These are phyloP conservation scores for Siniperca undulata DNA, from an alignment of 2,797 vertebrate genomes.

Conservation along the genomic window DNA sequence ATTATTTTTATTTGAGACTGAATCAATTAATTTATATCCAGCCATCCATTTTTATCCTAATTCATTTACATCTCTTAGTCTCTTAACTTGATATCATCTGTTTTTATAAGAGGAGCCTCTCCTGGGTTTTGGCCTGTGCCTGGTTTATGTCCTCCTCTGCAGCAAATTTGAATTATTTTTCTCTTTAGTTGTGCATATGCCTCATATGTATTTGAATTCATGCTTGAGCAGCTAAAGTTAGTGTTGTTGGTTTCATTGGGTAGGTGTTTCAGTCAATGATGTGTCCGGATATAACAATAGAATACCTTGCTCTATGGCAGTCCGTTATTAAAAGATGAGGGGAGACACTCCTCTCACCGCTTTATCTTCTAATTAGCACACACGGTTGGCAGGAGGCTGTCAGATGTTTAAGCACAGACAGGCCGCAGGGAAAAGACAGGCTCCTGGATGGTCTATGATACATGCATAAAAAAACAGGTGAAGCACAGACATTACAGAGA, in stretches of 20 bases:
- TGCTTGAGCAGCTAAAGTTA: background rate
- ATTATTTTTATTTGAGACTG: background rate
- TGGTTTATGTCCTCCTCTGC: background rate
- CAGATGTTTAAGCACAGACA: constrained; percentile 16
- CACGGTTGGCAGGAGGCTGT: constrained; percentile 33
- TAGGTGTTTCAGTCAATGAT: background rate
- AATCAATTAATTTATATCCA: constrained; percentile 4
- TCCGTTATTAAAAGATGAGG: constrained; percentile 23
- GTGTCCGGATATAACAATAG: background rate
- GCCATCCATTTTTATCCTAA: constrained; percentile 25
- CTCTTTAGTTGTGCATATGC: background rate
- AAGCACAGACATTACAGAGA: background rate
- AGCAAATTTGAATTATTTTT: background rate
- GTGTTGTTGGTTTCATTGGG: background rate
- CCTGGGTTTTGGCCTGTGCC: background rate
- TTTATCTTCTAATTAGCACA: constrained; percentile 45
- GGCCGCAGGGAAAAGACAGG: background rate
- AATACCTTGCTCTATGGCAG: background rate
- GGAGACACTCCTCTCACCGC: background rate
- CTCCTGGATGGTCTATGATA: constrained; percentile 9
- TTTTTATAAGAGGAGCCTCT: constrained; percentile 22
- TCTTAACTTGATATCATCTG: constrained; percentile 11
- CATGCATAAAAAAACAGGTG: background rate
- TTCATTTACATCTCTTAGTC: constrained; percentile 6
- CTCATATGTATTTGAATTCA: background rate